Base-by-base conservation (phyloP, 23 tunicate species). In the Ciona savignyi region DNA sequence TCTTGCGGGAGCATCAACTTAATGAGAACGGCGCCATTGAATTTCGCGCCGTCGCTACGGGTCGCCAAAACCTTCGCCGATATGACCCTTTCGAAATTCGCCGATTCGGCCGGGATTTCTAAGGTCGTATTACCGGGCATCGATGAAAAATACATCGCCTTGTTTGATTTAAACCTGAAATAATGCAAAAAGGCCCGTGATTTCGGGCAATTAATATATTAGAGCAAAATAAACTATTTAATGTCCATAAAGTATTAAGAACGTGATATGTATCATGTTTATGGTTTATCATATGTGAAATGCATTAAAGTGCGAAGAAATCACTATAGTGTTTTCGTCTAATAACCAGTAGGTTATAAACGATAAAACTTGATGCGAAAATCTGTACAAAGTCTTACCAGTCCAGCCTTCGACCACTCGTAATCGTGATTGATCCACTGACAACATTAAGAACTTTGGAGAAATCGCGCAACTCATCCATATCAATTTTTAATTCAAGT, bases 401-500 rank as follows among this genome's bases (percentile, higher is more conserved):
- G 56, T 42, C 15, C 56, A 42, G 15, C 15, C 56, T 42, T 15
- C 56, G 56, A 42, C 15, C 56, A 15, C 56, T 42, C 15, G 56
- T 42, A 6, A 6, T 42, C 56, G 56, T 42, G 20, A 87, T 65
- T 0, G 95, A 42, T 32, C 95, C 95, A 65, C 95, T 87, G 56
- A 80, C 62, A 26, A 76, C 51, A 30, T 76, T 60, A 9, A 87
- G 75, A 1, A 70, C 72, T 2, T 34, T 2, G 60, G 77, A 76
- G 56, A 70, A 65, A 32, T 81, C 74, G 24, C 77, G 71, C 4
- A 71, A 60, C 77, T 70, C 56, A 65, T 87, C 95, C 25, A 76
- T 68, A 56, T 87, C 95, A 0, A 87, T 61, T 61, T 74, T 80
- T 24, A 87, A 32, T 33, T 74, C 78, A 49, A 87, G 63, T 29